These are phyloP conservation scores for Anthonomus grandis DNA, from an alignment of 1,140 invertebrate species.

Conservation along the genomic window DNA sequence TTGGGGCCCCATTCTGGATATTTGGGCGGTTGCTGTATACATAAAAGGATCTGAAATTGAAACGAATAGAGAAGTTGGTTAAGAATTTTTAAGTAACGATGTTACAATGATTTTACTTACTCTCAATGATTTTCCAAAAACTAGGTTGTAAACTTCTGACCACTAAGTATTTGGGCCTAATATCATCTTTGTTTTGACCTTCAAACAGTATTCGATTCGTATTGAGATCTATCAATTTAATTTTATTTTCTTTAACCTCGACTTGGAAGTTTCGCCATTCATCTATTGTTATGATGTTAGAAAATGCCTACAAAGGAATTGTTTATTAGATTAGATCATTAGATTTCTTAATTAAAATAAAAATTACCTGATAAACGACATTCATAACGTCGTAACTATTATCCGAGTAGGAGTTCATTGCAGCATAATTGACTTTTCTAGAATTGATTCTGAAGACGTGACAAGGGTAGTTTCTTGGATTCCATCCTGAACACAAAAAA, in stretches of 20 bases:
- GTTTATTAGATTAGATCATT: no score
- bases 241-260: slow-evolving; percentile 23
- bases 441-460: slow-evolving; percentile 34
- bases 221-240: slow-evolving; percentile 32
- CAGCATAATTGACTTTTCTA: no score
- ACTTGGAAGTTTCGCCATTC: slow-evolving; percentile 40
- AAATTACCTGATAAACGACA: no score
- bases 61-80: background rate
- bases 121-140: slow-evolving; percentile 39
- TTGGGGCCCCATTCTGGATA: slow-evolving; percentile 33
- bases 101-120: slow-evolving; percentile 22
- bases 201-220: slow-evolving; percentile 33
- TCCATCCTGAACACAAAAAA: slow-evolving; percentile 33
- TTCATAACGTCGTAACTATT: no score
- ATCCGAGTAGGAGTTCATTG: no score
- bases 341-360: no score
- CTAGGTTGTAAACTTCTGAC: slow-evolving; percentile 28
- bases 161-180: slow-evolving; percentile 33
- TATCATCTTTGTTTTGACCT: slow-evolving; percentile 17
- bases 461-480: slow-evolving; percentile 35
- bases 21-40: slow-evolving; percentile 33
- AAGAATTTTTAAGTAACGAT: background rate
- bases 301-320: slow-evolving; percentile 33
- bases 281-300: slow-evolving; percentile 31
- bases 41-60: slow-evolving; percentile 37